phyloP scores from a whole-genome alignment of 2,797 vertebrate genomes.

The Pachyuromys duprasi region DNA sequence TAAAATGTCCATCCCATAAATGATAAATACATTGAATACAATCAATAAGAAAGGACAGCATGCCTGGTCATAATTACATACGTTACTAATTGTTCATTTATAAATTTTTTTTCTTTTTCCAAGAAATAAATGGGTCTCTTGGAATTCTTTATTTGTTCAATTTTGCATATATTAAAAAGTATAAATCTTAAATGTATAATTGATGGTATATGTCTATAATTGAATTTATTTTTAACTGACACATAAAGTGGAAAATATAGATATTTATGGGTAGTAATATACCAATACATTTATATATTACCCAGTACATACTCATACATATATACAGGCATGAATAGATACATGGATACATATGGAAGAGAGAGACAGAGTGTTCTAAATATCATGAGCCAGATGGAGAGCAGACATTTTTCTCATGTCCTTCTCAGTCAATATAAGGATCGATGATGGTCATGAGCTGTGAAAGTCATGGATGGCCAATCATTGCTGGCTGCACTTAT shows the following conservation, averaged over 20 bases:
- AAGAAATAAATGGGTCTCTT: background rate
- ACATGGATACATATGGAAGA: too few species aligned
- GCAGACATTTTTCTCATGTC: background rate
- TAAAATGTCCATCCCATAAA: background rate
- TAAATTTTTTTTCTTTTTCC: background rate
- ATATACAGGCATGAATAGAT: background rate
- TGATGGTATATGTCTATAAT: background rate
- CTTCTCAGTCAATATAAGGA: background rate
- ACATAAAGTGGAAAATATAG: background rate
- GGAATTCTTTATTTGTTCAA: background rate
- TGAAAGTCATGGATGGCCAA: background rate
- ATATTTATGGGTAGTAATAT: background rate
- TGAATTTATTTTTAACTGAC: background rate
- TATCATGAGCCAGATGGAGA: background rate
- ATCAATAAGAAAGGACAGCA: background rate
- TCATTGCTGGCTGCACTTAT: background rate
- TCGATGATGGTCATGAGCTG: background rate
- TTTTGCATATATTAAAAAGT: conserved; percentile 12
- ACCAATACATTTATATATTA: background rate
- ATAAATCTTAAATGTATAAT: background rate
- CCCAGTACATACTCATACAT: background rate
- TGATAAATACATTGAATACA: conserved; percentile 2
- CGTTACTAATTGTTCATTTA: background rate
- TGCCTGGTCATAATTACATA: background rate
- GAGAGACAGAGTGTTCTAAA: background rate